phyloP scores from a whole-genome alignment of 37 sponge, comb jelly and placozoan species.

The Haliclona indistincta region DNA sequence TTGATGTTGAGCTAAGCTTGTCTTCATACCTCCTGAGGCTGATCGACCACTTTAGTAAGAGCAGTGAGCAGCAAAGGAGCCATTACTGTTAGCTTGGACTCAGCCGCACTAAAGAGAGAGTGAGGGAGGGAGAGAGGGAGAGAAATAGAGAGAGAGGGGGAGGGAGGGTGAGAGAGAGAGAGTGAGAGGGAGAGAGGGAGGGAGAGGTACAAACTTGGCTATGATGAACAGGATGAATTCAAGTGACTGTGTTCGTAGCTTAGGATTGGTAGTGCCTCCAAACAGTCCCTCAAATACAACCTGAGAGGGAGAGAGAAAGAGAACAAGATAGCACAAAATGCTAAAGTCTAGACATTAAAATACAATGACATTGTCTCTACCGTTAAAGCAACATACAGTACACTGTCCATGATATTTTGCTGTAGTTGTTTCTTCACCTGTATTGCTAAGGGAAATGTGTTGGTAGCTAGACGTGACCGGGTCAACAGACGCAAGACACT shows the following conservation, averaged over 20 bases:
- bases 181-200: not conserved
- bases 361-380: too few species aligned
- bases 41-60: conserved; percentile 50
- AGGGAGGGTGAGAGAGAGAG: too few species aligned
- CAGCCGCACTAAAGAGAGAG: conserved; percentile 20
- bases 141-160: not conserved
- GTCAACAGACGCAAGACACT: too few species aligned
- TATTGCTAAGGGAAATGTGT: too few species aligned
- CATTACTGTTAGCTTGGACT: conserved; percentile 41
- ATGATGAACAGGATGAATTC: conserved; percentile 58
- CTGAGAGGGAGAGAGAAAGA: conserved; percentile 14
- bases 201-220: conserved; percentile 11
- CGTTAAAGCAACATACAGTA: too few species aligned
- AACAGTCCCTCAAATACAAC: conserved; percentile 73
- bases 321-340: not conserved
- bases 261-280: conserved; percentile 43
- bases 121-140: not conserved
- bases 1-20: not conserved
- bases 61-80: conserved; percentile 66
- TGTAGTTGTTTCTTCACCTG: too few species aligned
- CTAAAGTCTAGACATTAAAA: too few species aligned
- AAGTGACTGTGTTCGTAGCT: conserved; percentile 19
- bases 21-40: conserved; percentile 36
- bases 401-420: too few species aligned
- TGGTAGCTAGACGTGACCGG: too few species aligned